These are phyloP conservation scores for Coilia nasus DNA, from an alignment of 2,797 vertebrate species.

Conservation along the genomic window DNA sequence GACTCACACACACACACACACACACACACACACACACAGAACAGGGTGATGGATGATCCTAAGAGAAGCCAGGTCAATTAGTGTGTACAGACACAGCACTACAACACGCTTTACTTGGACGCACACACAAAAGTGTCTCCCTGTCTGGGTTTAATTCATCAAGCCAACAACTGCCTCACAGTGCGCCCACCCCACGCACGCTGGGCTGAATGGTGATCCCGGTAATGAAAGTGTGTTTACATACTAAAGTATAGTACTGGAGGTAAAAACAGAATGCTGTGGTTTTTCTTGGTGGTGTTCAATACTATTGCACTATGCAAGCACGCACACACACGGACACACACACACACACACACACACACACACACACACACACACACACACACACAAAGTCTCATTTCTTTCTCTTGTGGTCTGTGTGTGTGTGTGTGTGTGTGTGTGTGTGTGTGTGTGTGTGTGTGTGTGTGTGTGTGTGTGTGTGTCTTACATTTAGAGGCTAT, in stretches of 20 bases:
- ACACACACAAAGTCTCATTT: conserved; percentile 10
- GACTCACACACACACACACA: conserved; percentile 11
- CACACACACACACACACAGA: conserved; percentile 55
- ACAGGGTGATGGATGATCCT: conserved; percentile 77
- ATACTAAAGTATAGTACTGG: neutral
- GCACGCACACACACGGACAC: neutral
- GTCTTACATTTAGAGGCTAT: conserved; percentile 56
- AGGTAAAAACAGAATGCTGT: neutral
- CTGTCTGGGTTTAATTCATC: conserved; percentile 17
- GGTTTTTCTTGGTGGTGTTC: neutral
- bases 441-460: conserved; percentile 29
- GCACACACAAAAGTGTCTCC: conserved; percentile 66
- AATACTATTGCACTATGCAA: neutral
- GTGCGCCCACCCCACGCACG: neutral
- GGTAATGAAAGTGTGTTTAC: neutral
- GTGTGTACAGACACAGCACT: conserved; percentile 63
- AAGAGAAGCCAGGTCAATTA: conserved; percentile 81
- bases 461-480: conserved; percentile 41
- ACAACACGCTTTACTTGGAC: conserved; percentile 58
- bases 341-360: neutral
- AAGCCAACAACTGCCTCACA: conserved; percentile 4
- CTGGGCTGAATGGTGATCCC: neutral
- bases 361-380: neutral
- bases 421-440: conserved; percentile 37
- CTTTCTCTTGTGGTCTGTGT: conserved; percentile 23